Percentiles rank a stretch among this genome's conserved stretches.
Conservation (phyloP, 2,888 invertebrate species). For the Leucoma salicis region DNA sequence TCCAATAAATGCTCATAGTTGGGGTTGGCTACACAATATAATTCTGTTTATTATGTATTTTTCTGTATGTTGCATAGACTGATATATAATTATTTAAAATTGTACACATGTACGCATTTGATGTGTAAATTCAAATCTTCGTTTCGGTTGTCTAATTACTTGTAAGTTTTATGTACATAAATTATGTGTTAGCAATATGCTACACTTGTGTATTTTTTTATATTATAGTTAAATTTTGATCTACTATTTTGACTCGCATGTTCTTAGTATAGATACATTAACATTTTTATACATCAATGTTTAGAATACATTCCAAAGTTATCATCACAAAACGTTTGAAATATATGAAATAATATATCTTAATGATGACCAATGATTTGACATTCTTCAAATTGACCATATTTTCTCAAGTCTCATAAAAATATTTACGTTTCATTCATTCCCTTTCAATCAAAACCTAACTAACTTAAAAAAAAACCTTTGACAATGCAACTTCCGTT, state of each 20-base stretch:
- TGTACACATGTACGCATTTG: slow-evolving; percentile 18
- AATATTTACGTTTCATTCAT: too few species aligned
- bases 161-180: slow-evolving; percentile 35
- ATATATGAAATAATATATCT: too few species aligned
- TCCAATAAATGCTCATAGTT: neutral
- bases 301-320: slow-evolving; percentile 31
- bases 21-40: neutral
- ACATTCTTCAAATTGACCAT: too few species aligned
- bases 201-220: slow-evolving; percentile 25
- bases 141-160: slow-evolving; percentile 23
- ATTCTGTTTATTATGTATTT: slow-evolving; percentile 13
- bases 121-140: slow-evolving; percentile 9
- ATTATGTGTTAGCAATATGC: slow-evolving; percentile 33
- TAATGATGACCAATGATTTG: too few species aligned
- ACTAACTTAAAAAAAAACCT: too few species aligned
- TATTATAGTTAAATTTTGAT: slow-evolving; percentile 24
- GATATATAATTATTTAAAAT: slow-evolving; percentile 19
- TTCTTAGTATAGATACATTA: neutral
- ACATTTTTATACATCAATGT: slow-evolving; percentile 16
- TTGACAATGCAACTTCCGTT: too few species aligned
- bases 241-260: slow-evolving; percentile 16
- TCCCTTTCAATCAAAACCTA: too few species aligned
- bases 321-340: slow-evolving; percentile 35
- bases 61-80: slow-evolving; percentile 23
- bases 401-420: too few species aligned